These are phyloP conservation scores for Desoria tigrina DNA, from an alignment of 2,888 invertebrate genomes.

Conservation along the genomic window DNA sequence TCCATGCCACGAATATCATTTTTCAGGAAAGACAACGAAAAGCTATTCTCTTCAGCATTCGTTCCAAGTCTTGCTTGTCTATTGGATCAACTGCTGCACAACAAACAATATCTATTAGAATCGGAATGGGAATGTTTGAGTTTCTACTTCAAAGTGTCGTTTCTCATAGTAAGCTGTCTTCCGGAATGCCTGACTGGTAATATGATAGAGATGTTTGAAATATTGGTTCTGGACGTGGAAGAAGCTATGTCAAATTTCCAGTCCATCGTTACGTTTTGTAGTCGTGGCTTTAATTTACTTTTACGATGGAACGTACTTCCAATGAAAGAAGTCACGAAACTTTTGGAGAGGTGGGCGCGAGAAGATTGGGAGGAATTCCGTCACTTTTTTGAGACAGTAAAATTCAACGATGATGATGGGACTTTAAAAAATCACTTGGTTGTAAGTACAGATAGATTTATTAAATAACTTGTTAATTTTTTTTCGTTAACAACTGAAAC, in stretches of 20 bases:
- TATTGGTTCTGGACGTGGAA: background rate
- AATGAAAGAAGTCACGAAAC: background rate
- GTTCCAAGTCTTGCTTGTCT: background rate
- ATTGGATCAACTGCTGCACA: conserved; percentile 7
- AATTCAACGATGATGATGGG: background rate
- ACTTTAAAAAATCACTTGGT: background rate
- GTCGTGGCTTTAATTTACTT: conserved; percentile 16
- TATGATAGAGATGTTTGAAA: background rate
- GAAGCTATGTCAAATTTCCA: conserved; percentile 2
- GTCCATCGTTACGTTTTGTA: conserved; percentile 17
- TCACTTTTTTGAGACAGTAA: background rate
- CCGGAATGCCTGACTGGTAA: background rate
- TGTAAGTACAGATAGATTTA: background rate
- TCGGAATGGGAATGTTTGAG: conserved; percentile 16
- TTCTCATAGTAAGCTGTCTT: conserved; percentile 2
- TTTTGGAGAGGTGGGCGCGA: conserved; percentile 21
- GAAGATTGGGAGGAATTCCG: conserved; percentile 1
- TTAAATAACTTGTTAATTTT: too few species aligned
- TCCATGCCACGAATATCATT: too few species aligned
- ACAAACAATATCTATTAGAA: conserved; percentile 2
- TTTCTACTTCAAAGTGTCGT: conserved; percentile 20
- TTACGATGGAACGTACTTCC: conserved; percentile 17
- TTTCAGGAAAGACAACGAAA: conserved; percentile 16
- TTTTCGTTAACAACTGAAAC: background rate
- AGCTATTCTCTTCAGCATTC: conserved; percentile 11